phyloP scores from a whole-genome alignment of 2,113 vertebrate genomes.

The Myanophis thanlyinensis region DNA sequence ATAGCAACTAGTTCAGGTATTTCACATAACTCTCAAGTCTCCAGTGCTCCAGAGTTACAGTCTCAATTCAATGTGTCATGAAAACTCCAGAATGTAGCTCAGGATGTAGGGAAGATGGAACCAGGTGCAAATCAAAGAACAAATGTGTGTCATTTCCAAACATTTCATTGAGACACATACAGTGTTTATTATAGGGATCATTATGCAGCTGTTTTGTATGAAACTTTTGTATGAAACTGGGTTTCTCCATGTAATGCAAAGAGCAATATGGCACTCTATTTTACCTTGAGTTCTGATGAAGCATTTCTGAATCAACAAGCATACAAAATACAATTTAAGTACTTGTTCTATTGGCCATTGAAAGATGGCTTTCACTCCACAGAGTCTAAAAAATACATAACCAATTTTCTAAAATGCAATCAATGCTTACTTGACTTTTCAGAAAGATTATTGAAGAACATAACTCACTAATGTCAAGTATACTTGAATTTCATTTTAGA shows the following conservation, averaged over 20 bases:
- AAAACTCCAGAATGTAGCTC: not conserved
- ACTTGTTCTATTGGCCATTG: not conserved
- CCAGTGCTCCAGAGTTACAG: not conserved
- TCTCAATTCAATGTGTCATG: not conserved
- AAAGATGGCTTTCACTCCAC: not conserved
- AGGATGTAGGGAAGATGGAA: not conserved
- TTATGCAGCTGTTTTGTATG: not conserved
- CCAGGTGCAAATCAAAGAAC: not conserved
- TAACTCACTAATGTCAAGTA: slow-evolving; percentile 64
- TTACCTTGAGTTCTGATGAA: accelerated
- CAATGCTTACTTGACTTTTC: slow-evolving; percentile 67
- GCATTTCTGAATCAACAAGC: not conserved
- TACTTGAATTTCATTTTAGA: slow-evolving; percentile 60
- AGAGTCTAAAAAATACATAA: slow-evolving; percentile 32
- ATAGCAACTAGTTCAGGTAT: not conserved
- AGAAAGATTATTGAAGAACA: slow-evolving; percentile 49
- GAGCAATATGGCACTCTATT: not conserved
- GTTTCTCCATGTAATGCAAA: not conserved
- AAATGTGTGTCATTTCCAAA: not conserved
- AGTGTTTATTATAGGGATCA: not conserved
- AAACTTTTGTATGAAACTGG: not conserved
- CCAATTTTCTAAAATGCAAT: slow-evolving; percentile 55
- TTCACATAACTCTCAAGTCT: not conserved
- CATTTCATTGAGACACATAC: not conserved
- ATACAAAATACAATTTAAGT: not conserved